Evolutionary conservation across 2,113 vertebrate species (phyloP), one percentile per base, ranked within the genome.

Genomic region (Crotalus helleri): DNA sequence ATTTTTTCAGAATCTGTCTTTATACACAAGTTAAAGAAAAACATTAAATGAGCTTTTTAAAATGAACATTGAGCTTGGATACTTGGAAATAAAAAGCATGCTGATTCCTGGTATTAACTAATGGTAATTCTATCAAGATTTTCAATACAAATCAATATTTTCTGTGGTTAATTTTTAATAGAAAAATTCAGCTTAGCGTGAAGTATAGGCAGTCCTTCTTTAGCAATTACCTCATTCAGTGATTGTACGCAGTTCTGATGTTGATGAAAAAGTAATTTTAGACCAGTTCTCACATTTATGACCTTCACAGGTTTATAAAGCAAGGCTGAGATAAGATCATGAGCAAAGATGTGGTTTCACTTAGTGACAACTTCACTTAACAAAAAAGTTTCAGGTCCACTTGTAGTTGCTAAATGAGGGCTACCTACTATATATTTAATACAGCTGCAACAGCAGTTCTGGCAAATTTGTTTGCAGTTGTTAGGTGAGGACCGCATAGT

Each of bases 141-240:
- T 92, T 90, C 1, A 53, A 90, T 92, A n/a, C n/a, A 92, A 90
- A 85, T 91, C 90, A 93, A 89, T 95, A 69, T 94, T 92, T 95
- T 64, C 88, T 58, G 11, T 91, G 59, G 87, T 85, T 91, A 3
- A 91, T 93, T 55, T 86, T 93, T 4, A 64, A 59, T 91, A 91
- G 95, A 95, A 94, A 21, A 91, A 88, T 11, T 69, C 11, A 69
- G 61, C 61, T 69, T 69, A 69, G 11, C 13, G 26, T n/a, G 61
- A n/a, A 69, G 4, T 69, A n/a, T 11, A 29, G 24, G 24, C 29
- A 61, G 9, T 12, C 24, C 59, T 69, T 69, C 12, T 29, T 29
- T 64, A 69, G 29, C 29, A 69, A 69, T 69, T 69, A 13, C 61
- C 29, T 69, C 61, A n/a, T n/a, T 69, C 29, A 69, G 61, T 0